A percentile compares a stretch with the other conserved stretches of the same genome.
Conservation (phyloP, 2,113 vertebrate genomes). For the Crotalus tigris region DNA sequence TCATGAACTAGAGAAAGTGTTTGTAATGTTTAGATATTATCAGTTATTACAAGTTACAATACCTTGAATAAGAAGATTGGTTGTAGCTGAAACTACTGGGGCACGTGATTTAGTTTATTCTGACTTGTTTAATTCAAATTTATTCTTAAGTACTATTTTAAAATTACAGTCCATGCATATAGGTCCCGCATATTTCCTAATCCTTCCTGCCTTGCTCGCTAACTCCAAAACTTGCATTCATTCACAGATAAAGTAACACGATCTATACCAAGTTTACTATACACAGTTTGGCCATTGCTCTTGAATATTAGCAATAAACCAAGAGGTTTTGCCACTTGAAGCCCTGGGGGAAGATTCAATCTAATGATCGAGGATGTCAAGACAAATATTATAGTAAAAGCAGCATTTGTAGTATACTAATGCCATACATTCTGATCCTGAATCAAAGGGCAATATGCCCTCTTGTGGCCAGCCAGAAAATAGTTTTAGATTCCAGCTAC, state of each 20-base stretch:
- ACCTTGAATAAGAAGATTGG: neutral
- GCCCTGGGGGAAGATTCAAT: neutral
- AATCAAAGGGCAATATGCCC: neutral
- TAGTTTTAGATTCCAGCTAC: neutral
- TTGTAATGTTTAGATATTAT: neutral
- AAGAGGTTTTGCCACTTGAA: neutral
- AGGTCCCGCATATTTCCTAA: neutral
- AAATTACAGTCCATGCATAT: neutral
- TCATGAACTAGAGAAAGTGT: neutral
- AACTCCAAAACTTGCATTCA: neutral
- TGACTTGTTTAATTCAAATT: neutral
- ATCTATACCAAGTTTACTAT: neutral
- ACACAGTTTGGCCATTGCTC: neutral
- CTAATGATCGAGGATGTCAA: neutral
- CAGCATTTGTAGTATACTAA: neutral
- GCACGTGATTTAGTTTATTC: neutral
- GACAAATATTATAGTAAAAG: conserved; percentile 6
- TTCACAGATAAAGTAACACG: neutral
- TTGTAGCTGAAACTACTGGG: neutral
- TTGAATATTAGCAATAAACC: neutral
- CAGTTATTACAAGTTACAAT: neutral
- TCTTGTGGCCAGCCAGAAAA: conserved; percentile 13
- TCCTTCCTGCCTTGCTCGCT: neutral
- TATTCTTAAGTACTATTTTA: neutral
- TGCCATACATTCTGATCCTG: neutral